Evolutionary conservation across 2,113 vertebrate genomes (phyloP), one percentile per base, ranked within the genome.

Genomic region (Numida meleagris): DNA sequence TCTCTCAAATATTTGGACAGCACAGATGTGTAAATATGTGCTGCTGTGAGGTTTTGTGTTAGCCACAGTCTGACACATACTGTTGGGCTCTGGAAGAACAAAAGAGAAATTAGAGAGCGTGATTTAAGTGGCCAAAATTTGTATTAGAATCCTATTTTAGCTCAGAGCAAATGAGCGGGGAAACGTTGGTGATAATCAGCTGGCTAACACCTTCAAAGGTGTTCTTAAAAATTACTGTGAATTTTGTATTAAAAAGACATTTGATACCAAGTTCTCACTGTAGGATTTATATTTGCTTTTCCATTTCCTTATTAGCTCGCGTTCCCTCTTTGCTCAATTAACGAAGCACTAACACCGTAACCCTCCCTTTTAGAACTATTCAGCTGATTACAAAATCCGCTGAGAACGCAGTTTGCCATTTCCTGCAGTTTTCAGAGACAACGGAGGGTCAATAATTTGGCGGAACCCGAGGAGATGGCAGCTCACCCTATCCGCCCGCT

Each of bases 1-100:
- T 95, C 94, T 95, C 91, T 90, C 92, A 86, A 93, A 94, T 94
- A 95, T 90, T 91, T 95, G 95, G 95, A 31, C 83, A 93, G 43
- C 70, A 45, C 62, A 65, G 67, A 75, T 90, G 95, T 95, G 93
- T 95, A 91, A 96, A 96, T 90, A 96, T 53, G 70, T 50, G 63
- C 68, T 93, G 71, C 21, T 67, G 46, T 68, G 80, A 83, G 73
- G 73, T 61, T 79, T 53, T 5, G 48, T 76, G 80, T 89, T 83
- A 93, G 88, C 82, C 17, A 24, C 53, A 93, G 62, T 70, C 80
- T 82, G 93, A 77, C 94, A 90, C 85, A 10, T 76, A 50, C 40
- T 90, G 90, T 74, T 80, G 94, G 88, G 90, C 93, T 88, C 75
- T 66, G 57, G 62, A 81, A 93, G 92, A 86, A 74, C 46, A 94